Evolutionary conservation across 2,113 vertebrate genomes (phyloP), one percentile per base, ranked within the genome.

Genomic region (Pedionomus torquatus): DNA sequence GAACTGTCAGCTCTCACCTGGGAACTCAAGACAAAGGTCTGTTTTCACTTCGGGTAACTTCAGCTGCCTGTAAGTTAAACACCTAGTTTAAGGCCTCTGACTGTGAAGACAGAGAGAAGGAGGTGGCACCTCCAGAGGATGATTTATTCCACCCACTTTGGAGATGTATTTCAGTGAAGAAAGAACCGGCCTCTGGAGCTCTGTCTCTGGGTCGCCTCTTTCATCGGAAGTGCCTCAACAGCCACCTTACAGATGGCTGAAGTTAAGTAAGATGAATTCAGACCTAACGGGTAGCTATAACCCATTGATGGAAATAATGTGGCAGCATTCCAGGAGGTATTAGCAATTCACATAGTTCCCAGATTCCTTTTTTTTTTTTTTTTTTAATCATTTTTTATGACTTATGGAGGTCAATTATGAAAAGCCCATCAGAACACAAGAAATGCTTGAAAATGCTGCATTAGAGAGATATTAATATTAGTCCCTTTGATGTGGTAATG

Each of bases 391-490:
- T 93, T 92, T 91, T 95, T 92, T 82, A 89, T 95, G 77, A 95
- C 70, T 91, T 93, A 83, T 58, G 54, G 89, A 93, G 94, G 96
- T 97, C 94, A 95, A 69, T 91, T 91, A 85, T 66, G 76, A 89
- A 95, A 92, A 97, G 89, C 91, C 65, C 77, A 97, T 95, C 81
- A 87, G 93, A 94, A 95, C 75, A 74, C 70, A 94, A 95, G 93
- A 87, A 95, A 96, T 69, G 46, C 57, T 93, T 93, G 19, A 91
- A 96, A 92, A 96, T 71, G 74, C 83, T 89, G 84, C 95, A 97
- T 96, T 95, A 96, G 93, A 80, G 92, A 87, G 61, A 33, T n/a
- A 96, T 97, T 95, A 95, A 94, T 96, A 91, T 89, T 43, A 64
- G 54, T 85, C 63, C 37, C 39, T 64, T 55, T 69, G 70, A 72